phyloP scores from a whole-genome alignment of 2,797 vertebrate genomes.

The Otolemur crassicaudatus region DNA sequence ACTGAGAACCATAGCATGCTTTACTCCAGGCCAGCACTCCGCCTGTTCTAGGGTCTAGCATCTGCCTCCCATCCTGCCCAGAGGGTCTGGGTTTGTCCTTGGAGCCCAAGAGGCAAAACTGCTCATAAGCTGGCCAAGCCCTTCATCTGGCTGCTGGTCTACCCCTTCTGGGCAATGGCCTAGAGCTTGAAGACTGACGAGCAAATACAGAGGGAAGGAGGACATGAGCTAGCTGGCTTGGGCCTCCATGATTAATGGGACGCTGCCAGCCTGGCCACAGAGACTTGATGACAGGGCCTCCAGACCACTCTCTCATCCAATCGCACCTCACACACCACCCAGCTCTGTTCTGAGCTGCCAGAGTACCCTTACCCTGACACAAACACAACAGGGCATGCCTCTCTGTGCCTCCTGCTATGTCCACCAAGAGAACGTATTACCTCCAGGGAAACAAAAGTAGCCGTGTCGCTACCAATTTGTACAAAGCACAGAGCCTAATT shows the following conservation, averaged over 20 bases:
- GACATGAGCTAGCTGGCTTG: not conserved
- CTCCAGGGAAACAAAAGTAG: not conserved
- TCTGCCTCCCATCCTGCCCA: not conserved
- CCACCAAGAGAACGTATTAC: not conserved
- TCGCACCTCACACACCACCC: too few relatives aligned
- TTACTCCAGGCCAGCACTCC: not conserved
- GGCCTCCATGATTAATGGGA: too few relatives aligned
- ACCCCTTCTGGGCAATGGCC: not conserved
- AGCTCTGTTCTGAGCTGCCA: not conserved
- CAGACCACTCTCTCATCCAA: too few relatives aligned
- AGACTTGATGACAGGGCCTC: not conserved
- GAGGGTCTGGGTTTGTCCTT: not conserved
- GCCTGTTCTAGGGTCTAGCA: not conserved
- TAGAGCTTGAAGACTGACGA: not conserved
- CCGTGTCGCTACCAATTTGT: not conserved
- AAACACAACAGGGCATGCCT: not conserved
- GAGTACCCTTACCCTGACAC: fast-evolving
- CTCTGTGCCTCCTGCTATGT: not conserved
- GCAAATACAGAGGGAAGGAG: not conserved
- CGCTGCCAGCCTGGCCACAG: not conserved
- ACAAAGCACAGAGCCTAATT: not conserved
- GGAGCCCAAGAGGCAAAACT: not conserved
- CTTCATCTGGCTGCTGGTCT: not conserved
- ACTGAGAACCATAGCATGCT: not conserved
- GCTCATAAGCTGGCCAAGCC: not conserved